Evolutionary conservation across 2,113 vertebrate species (phyloP), one percentile per base, ranked within the genome.

Genomic region (human (Homo sapiens)): DNA sequence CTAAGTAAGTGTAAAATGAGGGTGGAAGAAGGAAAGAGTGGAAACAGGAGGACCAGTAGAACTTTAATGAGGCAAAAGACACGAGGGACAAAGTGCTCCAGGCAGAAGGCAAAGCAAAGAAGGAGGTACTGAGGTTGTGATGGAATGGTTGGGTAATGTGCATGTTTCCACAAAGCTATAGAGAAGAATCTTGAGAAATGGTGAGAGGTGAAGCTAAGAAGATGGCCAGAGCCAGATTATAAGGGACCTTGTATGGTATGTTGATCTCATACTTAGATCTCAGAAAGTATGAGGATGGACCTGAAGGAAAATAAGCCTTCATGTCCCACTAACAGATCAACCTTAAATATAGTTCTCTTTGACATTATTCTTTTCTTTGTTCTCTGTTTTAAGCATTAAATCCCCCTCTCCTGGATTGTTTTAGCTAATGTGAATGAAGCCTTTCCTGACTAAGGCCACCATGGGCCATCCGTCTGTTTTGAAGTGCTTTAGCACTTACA

Each of bases 281-380:
- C 23, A 84, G 8, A 27, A 92, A 27, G 23, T 72, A 76, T 27
- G 12, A 79, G 35, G 16, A 86, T 23, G 50, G 8, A 92, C 16
- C 66, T 66, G 27, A 90, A 85, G 50, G 86, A 94, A 96, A 87
- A 89, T 16, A 94, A 85, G 45, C 12, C 20, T n/a, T 87, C 27
- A 55, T 14, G 10, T 43, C 55, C 45, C 84, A 79, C 27, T 52
- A 85, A 85, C 48, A 91, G 55, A 93, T 73, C 61, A 91, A 43
- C 17, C 6, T 55, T 90, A 87, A 94, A 50, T 27, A 43, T 27
- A 59, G 50, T 66, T 35, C 45, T 32, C 75, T 48, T 76, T 43
- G 43, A 68, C 18, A 9, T 66, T 76, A 43, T 45, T 92, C 2
- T 32, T 64, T 64, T 30, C 61, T 64, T 64, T 64, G 27, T 32